Base-by-base conservation (phyloP, 2,797 vertebrate species). In the Tinamus major region DNA sequence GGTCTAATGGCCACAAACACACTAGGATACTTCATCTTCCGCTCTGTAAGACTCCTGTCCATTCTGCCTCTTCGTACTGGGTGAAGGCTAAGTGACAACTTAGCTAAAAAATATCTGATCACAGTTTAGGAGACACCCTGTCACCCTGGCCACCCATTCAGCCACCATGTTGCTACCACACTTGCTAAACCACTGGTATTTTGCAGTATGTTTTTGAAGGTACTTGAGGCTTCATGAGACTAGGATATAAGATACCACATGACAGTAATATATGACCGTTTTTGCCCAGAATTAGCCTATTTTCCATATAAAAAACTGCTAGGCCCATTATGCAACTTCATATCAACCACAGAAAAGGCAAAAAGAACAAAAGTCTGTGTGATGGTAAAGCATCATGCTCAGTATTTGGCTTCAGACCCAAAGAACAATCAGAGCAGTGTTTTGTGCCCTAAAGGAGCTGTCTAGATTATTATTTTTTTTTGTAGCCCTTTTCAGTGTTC, bases 361-460 rank as follows among this genome's bases (percentile, higher is more conserved):
- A 33, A 68, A 75, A 41, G 53, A 93, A 53, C 56, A 89, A 80
- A 85, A 69, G 41, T 68, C 65, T 80, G 17, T 83, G 65, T 90
- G 35, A 56, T n/a, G 41, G 44, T 74, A 85, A 91, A 89, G 41
- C 79, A 89, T 65, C 69, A 49, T 68, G 68, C 21, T 11, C 61
- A 48, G 37, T 65, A 79, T 84, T 78, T 59, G 51, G 12, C 63
- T 85, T 92, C 44, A 84, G 48, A 92, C 44, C 21, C 72, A 49
- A 91, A 48, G 49, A 96, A 88, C 82, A 92, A 93, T 68, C 1
- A 0, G 16, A 79, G 41, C 19, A 94, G 69, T 92, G 76, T 92
- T 85, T 83, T 69, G 10, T 85, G 41, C 20, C 37, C 23, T 89
- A 58, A 74, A 77, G 85, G 48, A 58, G 49, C 58, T 51, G 31